Percentiles rank a stretch among this genome's conserved stretches.
Conservation (phyloP, 2,888 invertebrate species). For the Eupithecia tripunctaria region DNA sequence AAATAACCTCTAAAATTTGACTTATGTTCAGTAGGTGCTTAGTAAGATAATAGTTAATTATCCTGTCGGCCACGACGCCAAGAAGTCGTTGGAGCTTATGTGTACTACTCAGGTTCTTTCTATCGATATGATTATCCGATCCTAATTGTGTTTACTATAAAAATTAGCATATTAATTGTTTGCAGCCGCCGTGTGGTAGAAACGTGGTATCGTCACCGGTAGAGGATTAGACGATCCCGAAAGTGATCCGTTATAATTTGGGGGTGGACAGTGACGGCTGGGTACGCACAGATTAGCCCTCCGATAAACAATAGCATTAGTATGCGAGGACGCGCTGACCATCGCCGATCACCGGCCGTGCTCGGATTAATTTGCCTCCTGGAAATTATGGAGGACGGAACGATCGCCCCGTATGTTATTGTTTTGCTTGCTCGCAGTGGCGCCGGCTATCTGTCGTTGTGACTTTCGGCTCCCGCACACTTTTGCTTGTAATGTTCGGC, state of each 20-base stretch:
- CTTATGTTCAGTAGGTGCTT: background rate
- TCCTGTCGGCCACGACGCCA: background rate
- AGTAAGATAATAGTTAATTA: background rate
- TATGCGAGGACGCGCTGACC: constrained; percentile 83
- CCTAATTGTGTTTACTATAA: constrained; percentile 45
- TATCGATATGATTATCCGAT: constrained; percentile 11
- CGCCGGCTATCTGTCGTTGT: constrained; percentile 51
- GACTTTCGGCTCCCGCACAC: constrained; percentile 7
- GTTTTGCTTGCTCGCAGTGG: constrained; percentile 68
- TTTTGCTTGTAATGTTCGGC: constrained; percentile 13
- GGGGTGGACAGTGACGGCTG: constrained; percentile 82
- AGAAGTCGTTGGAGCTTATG: background rate
- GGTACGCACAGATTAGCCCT: constrained; percentile 83
- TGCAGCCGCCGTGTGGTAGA: constrained; percentile 39
- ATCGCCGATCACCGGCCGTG: constrained; percentile 80
- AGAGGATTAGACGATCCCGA: constrained; percentile 76
- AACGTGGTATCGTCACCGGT: constrained; percentile 60
- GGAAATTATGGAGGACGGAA: constrained; percentile 78
- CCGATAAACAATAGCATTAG: constrained; percentile 85
- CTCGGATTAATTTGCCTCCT: constrained; percentile 83
- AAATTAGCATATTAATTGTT: constrained; percentile 45
- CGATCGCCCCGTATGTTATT: constrained; percentile 70
- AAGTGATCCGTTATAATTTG: constrained; percentile 83
- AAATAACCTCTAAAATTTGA: background rate
- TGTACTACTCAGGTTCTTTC: background rate